Evolutionary conservation across 2,888 invertebrate genomes (phyloP).

Genomic region (Adela reaumurella): DNA sequence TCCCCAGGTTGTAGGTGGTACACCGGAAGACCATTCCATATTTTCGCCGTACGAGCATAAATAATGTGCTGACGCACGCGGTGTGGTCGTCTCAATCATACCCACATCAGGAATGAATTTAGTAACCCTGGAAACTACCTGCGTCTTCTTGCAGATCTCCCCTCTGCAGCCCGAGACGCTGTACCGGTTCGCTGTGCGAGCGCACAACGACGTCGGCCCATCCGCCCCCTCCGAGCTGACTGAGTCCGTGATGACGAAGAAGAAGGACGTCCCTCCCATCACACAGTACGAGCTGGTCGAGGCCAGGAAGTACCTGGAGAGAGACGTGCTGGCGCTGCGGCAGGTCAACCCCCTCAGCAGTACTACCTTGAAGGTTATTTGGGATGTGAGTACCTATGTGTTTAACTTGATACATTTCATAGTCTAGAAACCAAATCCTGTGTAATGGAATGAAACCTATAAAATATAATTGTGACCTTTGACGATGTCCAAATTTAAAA

Average conservation of each 20-base stretch:
- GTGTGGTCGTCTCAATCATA: too few species aligned
- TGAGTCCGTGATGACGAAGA: conserved; percentile 64
- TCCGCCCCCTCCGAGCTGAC: conserved; percentile 78
- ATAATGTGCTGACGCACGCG: too few species aligned
- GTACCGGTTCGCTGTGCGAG: conserved; percentile 82
- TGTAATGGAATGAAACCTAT: too few species aligned
- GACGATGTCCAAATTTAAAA: too few species aligned
- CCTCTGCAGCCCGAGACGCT: conserved; percentile 74
- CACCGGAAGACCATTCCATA: too few species aligned
- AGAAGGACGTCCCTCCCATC: conserved; percentile 60
- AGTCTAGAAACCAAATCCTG: too few species aligned
- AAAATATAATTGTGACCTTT: too few species aligned
- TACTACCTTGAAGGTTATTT: conserved; percentile 73
- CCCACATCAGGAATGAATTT: too few species aligned
- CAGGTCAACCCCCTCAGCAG: conserved; percentile 67
- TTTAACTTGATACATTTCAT: too few species aligned
- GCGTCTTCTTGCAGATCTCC: conserved; percentile 34
- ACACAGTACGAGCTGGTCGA: conserved; percentile 75
- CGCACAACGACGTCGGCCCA: conserved; percentile 81
- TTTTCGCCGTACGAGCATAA: too few species aligned
- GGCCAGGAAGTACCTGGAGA: conserved; percentile 71
- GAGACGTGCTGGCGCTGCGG: conserved; percentile 73
- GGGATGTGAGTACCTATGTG: conserved; percentile 75
- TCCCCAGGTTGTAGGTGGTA: too few species aligned
- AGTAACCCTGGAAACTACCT: too few species aligned